A percentile compares a stretch with the other conserved stretches of the same genome.
phyloP scores from a whole-genome alignment of 1,140 invertebrate species.

The Acromyrmex charruanus region DNA sequence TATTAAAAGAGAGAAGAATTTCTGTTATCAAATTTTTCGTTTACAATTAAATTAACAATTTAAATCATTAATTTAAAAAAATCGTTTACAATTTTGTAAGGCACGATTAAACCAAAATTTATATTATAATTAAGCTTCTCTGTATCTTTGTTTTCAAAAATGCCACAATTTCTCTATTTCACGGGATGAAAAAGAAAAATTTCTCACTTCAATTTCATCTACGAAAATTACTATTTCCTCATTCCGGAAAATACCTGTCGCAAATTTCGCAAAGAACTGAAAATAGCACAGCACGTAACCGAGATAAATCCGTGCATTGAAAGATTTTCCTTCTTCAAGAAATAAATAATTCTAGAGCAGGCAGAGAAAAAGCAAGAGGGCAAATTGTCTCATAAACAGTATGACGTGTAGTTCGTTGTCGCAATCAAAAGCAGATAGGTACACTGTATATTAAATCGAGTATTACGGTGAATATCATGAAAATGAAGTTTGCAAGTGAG shows the following conservation, averaged over 20 bases:
- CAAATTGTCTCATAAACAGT: constrained; percentile 33
- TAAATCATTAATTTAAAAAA: constrained; percentile 4
- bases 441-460: constrained; percentile 52
- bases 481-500: constrained; percentile 35
- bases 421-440: constrained; percentile 40
- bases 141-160: background rate
- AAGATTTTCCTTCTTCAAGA: constrained; percentile 40
- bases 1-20: background rate
- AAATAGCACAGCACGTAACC: constrained; percentile 13
- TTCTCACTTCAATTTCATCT: background rate
- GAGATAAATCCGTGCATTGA: constrained; percentile 38
- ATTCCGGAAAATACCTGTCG: constrained; percentile 40
- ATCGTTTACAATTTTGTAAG: background rate
- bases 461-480: constrained; percentile 16
- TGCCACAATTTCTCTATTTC: constrained; percentile 4
- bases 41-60: background rate
- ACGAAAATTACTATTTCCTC: constrained; percentile 39
- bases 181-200: constrained; percentile 26
- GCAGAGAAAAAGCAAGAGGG: background rate
- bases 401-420: constrained; percentile 8
- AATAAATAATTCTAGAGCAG: constrained; percentile 38
- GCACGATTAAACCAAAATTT: constrained; percentile 3
- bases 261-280: constrained; percentile 30
- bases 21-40: background rate
- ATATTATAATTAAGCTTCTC: background rate